Percentiles rank a stretch among this genome's conserved stretches.
These are phyloP conservation scores for Trichomycterus rosablanca DNA, from an alignment of 2,113 vertebrate genomes.

Conservation along the genomic window DNA sequence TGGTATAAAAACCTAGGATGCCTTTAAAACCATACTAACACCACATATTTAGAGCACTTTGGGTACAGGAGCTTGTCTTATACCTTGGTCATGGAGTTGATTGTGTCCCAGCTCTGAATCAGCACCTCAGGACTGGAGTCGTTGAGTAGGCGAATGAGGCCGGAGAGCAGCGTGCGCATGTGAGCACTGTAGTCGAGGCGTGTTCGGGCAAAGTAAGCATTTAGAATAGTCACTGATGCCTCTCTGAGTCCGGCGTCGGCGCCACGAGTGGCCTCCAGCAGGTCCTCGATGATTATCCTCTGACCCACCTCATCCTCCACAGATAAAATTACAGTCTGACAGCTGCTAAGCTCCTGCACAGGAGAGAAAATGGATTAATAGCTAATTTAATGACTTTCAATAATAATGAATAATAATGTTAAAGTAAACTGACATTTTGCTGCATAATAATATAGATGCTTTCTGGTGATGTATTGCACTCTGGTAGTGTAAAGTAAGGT, in stretches of 20 bases:
- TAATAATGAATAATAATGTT: too few species aligned
- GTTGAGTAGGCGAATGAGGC: constrained; percentile 90
- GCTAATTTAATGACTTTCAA: too few species aligned
- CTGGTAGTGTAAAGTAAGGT: constrained; percentile 4
- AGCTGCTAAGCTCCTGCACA: constrained; percentile 84
- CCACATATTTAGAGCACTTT: too few species aligned
- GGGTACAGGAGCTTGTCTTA: too few species aligned
- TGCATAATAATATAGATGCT: too few species aligned
- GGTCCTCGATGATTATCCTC: constrained; percentile 89
- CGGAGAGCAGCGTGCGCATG: constrained; percentile 81
- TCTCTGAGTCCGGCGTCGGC: constrained; percentile 83
- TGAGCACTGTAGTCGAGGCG: constrained; percentile 86
- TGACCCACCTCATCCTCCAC: constrained; percentile 93
- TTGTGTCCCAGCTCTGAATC: constrained; percentile 93
- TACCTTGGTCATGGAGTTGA: constrained; percentile 95
- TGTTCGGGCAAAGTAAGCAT: constrained; percentile 88
- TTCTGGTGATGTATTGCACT: neutral
- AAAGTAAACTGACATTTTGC: too few species aligned
- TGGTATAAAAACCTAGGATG: too few species aligned
- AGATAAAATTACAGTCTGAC: constrained; percentile 89
- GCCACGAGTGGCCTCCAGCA: constrained; percentile 87
- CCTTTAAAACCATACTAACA: too few species aligned
- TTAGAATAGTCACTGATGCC: constrained; percentile 86
- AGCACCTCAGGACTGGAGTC: constrained; percentile 83
- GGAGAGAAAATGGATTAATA: too few species aligned